These are phyloP conservation scores for Acrobasis repandana DNA, from an alignment of 2,888 invertebrate species.

Conservation along the genomic window DNA sequence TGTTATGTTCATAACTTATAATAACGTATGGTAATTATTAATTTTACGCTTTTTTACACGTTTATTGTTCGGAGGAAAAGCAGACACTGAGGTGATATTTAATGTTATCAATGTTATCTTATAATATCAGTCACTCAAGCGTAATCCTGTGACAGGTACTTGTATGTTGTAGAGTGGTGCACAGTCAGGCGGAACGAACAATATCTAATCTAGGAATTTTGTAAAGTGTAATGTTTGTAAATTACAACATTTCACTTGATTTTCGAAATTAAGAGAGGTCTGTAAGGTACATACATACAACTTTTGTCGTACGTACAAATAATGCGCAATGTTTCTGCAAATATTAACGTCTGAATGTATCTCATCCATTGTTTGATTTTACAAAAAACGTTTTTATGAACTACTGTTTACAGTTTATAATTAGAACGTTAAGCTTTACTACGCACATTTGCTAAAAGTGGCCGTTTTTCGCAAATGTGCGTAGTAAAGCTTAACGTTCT, in stretches of 20 bases:
- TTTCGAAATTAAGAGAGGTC: neutral
- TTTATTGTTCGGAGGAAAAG: neutral
- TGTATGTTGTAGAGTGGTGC: neutral
- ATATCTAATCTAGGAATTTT: neutral
- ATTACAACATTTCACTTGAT: neutral
- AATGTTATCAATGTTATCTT: slow-evolving; percentile 22
- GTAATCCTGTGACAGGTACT: slow-evolving; percentile 9
- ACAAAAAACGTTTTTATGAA: too few species aligned
- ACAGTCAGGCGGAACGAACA: slow-evolving; percentile 5
- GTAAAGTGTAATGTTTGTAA: neutral
- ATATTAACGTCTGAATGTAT: too few species aligned
- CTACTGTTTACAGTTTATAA: too few species aligned
- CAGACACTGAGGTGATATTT: slow-evolving; percentile 15
- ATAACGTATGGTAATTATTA: neutral
- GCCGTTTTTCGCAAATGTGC: too few species aligned
- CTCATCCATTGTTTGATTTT: too few species aligned
- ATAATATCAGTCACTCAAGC: slow-evolving; percentile 18
- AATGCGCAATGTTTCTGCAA: too few species aligned
- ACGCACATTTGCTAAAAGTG: too few species aligned
- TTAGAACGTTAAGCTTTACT: too few species aligned
- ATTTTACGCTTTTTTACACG: slow-evolving; percentile 3
- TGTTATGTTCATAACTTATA: too few species aligned
- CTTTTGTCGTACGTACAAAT: too few species aligned
- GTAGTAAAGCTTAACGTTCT: too few species aligned
- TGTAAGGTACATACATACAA: neutral